These are phyloP conservation scores for Nothocercus julius DNA, from an alignment of 2,113 vertebrate genomes.

Conservation along the genomic window DNA sequence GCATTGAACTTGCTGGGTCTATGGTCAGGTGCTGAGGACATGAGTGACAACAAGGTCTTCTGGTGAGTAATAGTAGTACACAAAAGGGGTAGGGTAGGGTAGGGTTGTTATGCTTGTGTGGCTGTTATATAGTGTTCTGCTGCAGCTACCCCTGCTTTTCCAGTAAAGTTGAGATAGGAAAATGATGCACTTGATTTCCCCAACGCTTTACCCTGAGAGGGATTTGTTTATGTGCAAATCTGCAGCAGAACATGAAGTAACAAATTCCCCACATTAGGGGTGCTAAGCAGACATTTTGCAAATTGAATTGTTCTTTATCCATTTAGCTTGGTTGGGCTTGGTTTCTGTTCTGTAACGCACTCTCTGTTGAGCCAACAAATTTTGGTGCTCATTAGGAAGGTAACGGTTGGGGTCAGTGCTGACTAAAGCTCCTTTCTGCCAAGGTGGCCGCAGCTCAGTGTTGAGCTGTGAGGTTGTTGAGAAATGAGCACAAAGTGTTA, in stretches of 20 bases:
- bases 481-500: not conserved
- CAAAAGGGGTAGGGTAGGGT: not conserved
- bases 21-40: not conserved
- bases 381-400: not conserved
- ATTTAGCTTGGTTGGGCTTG: not conserved
- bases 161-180: not conserved
- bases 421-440: not conserved
- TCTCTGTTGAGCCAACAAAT: not conserved
- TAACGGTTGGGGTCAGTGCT: not conserved
- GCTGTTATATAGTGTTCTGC: not conserved
- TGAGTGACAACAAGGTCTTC: not conserved
- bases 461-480: not conserved
- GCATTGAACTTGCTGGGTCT: accelerated
- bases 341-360: not conserved
- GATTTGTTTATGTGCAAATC: not conserved
- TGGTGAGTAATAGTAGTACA: not conserved
- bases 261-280: accelerated
- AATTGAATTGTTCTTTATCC: not conserved
- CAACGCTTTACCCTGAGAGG: not conserved
- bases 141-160: not conserved
- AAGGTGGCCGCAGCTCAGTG: accelerated
- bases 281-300: not conserved
- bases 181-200: not conserved
- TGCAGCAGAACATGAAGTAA: not conserved
- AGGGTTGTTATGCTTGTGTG: accelerated